phyloP scores from a whole-genome alignment of 1,140 invertebrate genomes.

The Cotesia glomerata region DNA sequence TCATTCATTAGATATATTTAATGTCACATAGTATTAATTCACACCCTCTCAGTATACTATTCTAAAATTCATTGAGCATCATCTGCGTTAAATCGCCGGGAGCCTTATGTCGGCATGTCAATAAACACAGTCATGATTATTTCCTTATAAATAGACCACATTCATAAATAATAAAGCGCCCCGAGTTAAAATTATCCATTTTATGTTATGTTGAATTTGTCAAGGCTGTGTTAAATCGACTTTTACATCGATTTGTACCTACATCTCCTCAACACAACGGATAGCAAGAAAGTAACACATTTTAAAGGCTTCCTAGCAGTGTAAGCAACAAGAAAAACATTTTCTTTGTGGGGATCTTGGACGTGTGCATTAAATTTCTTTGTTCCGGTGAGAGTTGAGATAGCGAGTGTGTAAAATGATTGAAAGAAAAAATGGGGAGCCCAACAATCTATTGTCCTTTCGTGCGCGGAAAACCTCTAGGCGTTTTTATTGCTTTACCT shows the following conservation, averaged over 20 bases:
- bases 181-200: too few species aligned
- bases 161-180: background rate
- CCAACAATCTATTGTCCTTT: background rate
- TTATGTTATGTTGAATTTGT: too few species aligned
- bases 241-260: too few species aligned
- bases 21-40: background rate
- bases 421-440: background rate
- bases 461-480: conserved; percentile 1
- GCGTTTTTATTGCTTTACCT: conserved; percentile 2
- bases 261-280: too few species aligned
- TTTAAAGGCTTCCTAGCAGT: too few species aligned
- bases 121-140: background rate
- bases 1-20: background rate
- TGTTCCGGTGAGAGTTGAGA: background rate
- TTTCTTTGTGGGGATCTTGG: too few species aligned
- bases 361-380: too few species aligned
- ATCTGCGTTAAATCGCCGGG: background rate
- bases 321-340: too few species aligned
- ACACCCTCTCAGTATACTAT: too few species aligned
- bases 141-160: background rate
- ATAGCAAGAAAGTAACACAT: too few species aligned
- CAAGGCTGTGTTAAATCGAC: too few species aligned
- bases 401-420: background rate
- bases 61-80: background rate
- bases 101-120: background rate